Base-by-base conservation (phyloP, 2,888 invertebrate species). In the Drosophila recens region DNA sequence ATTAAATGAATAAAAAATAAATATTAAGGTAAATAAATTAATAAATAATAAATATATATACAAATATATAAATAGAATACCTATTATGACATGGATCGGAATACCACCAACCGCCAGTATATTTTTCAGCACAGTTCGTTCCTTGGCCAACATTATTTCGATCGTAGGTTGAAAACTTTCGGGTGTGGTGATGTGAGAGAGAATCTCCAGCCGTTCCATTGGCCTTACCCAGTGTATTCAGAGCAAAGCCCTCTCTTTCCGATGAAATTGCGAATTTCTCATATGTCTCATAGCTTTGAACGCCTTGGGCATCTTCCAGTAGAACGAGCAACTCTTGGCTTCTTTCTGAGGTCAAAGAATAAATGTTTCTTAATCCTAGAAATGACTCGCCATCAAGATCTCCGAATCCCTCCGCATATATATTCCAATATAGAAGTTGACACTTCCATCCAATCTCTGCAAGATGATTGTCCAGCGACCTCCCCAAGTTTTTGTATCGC, bases 51-150 rank as follows among this genome's bases (percentile, higher is more conserved):
- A 1, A 23, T 23, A 23, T 0, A 3, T 23, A 23, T 23, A 23
- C 23, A 23, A 23, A 23, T 2, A 20, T 20, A 20, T 20, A 20
- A 20, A 20, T 20, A 20, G 20, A 1, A 2, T 20, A 20, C 73
- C 73, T 73, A 3, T 46, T 11, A 33, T 73, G 72, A 6, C 75
- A 73, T n/a, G 46, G 61, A 17, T 36, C 13, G 17, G 13, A 36
- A 20, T 20, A 34, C 54, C 54, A 56, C 54, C 54, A 56, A 33
- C 13, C 54, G 4, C 54, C 33, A 0, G 15, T 13, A 4, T n/a
- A 33, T 11, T 2, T 10, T 33, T 43, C n/a, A 9, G 43, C 54
- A 20, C 54, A 56, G 13, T 53, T 53, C 1, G 0, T 0, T 10
- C 0, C 15, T 3, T 1, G 9, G 4, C 33, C 1, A 10, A 3